Conservation (phyloP, 2,113 vertebrate species). For the Morone chrysops region DNA sequence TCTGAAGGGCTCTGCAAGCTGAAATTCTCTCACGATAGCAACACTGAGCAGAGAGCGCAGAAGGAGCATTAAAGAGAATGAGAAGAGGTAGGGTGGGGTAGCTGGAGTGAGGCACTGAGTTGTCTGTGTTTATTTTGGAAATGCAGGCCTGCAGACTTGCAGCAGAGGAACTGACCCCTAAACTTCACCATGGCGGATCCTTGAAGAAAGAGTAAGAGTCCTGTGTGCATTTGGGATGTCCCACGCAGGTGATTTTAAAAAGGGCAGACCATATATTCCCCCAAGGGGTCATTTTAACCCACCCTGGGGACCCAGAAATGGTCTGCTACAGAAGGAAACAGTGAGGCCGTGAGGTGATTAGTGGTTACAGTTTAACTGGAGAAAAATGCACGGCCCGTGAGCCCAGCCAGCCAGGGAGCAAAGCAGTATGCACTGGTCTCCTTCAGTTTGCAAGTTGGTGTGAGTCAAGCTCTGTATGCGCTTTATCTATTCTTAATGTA, state of each 20-base stretch:
- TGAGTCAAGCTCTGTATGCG: constrained; percentile 70
- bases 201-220: constrained; percentile 27
- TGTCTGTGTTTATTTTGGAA: constrained; percentile 85
- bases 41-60: constrained; percentile 52
- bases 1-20: constrained; percentile 49
- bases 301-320: constrained; percentile 67
- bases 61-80: constrained; percentile 61
- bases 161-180: constrained; percentile 72
- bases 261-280: constrained; percentile 28
- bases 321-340: constrained; percentile 79
- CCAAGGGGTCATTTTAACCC: constrained; percentile 50
- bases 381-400: constrained; percentile 82
- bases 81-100: constrained; percentile 73
- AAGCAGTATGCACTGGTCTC: constrained; percentile 69
- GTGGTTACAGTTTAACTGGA: constrained; percentile 87
- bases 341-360: constrained; percentile 82
- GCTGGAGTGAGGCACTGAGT: constrained; percentile 71
- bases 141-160: constrained; percentile 65
- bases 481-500: constrained; percentile 50
- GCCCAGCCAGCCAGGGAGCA: constrained; percentile 68
- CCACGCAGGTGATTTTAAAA: constrained; percentile 68
- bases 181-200: constrained; percentile 51
- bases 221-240: constrained; percentile 51
- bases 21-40: constrained; percentile 70
- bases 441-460: constrained; percentile 50